Conservation (phyloP, 2,888 invertebrate species). For the Scaeva pyrastri region DNA sequence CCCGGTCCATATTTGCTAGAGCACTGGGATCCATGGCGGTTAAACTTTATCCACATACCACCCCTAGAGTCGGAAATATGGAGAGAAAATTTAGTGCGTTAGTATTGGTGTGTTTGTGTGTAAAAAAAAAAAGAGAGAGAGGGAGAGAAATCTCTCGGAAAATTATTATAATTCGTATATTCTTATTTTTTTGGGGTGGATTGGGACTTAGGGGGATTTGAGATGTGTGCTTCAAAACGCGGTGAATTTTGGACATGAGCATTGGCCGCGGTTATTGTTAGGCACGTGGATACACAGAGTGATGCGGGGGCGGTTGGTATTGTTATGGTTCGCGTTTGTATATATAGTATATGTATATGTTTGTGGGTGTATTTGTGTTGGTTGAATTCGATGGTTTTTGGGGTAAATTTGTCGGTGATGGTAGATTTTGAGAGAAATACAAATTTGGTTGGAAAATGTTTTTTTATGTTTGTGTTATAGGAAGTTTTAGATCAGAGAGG, state of each 20-base stretch:
- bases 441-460: conserved; percentile 1
- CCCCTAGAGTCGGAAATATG: conserved; percentile 79
- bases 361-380: background rate
- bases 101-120: conserved; percentile 40
- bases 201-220: conserved; percentile 55
- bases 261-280: conserved; percentile 14
- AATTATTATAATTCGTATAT: background rate
- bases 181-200: background rate
- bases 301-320: conserved; percentile 32
- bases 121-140: background rate
- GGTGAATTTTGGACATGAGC: conserved; percentile 19
- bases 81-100: conserved; percentile 44
- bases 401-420: background rate
- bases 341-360: background rate
- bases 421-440: conserved; percentile 47
- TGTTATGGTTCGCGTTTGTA: conserved; percentile 34
- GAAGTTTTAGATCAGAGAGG: conserved; percentile 32
- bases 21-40: conserved; percentile 97
- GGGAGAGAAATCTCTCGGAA: conserved; percentile 18
- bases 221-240: conserved; percentile 39
- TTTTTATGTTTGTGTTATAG: conserved; percentile 15
- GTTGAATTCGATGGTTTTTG: conserved; percentile 2
- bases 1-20: conserved; percentile 98
- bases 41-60: conserved; percentile 84
- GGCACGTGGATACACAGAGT: conserved; percentile 22